Conservation (phyloP, 2,888 invertebrate genomes). For the Heteropelma amictum region DNA sequence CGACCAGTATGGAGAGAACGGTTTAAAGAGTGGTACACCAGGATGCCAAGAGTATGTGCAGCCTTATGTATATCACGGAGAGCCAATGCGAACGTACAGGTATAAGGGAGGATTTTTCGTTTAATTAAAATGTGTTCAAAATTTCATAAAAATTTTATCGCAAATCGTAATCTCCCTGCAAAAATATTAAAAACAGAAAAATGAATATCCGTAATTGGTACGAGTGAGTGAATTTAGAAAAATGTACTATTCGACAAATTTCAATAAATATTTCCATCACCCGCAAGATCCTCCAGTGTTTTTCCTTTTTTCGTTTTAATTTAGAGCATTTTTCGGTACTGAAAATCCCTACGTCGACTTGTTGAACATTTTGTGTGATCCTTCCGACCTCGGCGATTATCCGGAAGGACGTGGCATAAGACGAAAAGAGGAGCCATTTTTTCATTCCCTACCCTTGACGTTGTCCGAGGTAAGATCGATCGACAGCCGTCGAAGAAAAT, state of each 20-base stretch:
- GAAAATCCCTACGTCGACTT: constrained; percentile 90
- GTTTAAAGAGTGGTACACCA: constrained; percentile 89
- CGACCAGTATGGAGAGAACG: constrained; percentile 94
- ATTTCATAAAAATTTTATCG: background rate
- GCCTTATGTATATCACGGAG: constrained; percentile 90
- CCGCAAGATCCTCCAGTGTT: too few species aligned
- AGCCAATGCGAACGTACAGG: constrained; percentile 86
- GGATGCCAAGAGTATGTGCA: constrained; percentile 84
- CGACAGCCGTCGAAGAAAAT: background rate
- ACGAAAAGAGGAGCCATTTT: constrained; percentile 82
- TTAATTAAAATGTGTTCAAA: background rate
- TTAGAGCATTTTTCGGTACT: constrained; percentile 89
- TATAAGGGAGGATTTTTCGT: constrained; percentile 60
- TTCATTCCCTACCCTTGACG: constrained; percentile 81
- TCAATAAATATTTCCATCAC: too few species aligned
- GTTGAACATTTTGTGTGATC: constrained; percentile 83
- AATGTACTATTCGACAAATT: too few species aligned
- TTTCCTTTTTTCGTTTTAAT: too few species aligned
- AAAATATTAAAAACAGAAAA: background rate
- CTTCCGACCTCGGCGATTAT: constrained; percentile 82
- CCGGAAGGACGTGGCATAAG: constrained; percentile 82
- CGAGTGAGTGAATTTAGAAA: too few species aligned
- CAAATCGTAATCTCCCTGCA: background rate
- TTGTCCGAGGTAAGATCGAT: constrained; percentile 80
- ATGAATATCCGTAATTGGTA: too few species aligned